These are phyloP conservation scores for Podocnemis expansa DNA, from an alignment of 2,113 vertebrate species.

Conservation along the genomic window DNA sequence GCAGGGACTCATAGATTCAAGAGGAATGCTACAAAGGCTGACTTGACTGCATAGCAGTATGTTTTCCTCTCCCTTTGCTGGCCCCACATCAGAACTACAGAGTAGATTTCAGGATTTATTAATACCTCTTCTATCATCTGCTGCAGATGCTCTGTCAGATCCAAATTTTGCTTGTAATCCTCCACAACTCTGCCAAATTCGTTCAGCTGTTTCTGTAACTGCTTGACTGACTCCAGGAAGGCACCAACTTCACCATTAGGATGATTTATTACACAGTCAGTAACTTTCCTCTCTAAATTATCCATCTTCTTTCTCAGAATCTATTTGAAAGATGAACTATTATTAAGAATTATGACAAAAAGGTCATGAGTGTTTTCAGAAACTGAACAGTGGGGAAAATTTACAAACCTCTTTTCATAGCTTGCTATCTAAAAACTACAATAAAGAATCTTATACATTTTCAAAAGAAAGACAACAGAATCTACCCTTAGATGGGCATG, in stretches of 20 bases:
- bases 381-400: accelerated
- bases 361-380: neutral
- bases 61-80: neutral
- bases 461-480: neutral
- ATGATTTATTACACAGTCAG: slow-evolving; percentile 70
- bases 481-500: neutral
- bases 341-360: neutral
- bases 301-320: slow-evolving; percentile 83
- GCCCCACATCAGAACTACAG: neutral
- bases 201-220: slow-evolving; percentile 85
- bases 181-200: slow-evolving; percentile 83
- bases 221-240: slow-evolving; percentile 75
- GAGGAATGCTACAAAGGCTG: neutral
- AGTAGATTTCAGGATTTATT: neutral
- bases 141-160: slow-evolving; percentile 85
- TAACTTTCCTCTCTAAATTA: slow-evolving; percentile 76
- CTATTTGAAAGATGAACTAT: slow-evolving; percentile 66
- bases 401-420: neutral
- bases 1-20: neutral
- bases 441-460: neutral
- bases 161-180: slow-evolving; percentile 87
- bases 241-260: slow-evolving; percentile 64
- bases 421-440: neutral
- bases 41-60: neutral
- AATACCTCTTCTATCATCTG: slow-evolving; percentile 89